phyloP scores from a whole-genome alignment of 2,113 vertebrate species.

The Takifugu flavidus region DNA sequence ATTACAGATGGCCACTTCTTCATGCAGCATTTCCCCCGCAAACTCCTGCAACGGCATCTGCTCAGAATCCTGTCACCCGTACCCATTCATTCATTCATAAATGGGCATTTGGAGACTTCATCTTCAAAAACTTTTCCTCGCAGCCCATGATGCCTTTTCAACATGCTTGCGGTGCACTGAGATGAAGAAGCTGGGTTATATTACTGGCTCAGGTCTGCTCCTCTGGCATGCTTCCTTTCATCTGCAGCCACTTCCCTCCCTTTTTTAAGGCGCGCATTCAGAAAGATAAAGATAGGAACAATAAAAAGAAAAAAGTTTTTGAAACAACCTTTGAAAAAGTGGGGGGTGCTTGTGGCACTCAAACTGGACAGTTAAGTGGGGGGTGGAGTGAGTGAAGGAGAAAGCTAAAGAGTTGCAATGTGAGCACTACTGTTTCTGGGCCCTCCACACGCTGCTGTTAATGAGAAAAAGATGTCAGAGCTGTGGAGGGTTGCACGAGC shows the following conservation, averaged over 20 bases:
- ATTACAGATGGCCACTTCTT: conserved; percentile 31
- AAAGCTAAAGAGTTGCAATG: conserved; percentile 51
- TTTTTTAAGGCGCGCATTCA: conserved; percentile 14
- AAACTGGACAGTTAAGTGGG: conserved; percentile 23
- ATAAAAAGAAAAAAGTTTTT: conserved; percentile 19
- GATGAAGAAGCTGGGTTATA: conserved; percentile 60
- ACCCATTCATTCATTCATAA: conserved; percentile 41
- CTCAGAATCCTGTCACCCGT: conserved; percentile 16
- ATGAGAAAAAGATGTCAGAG: conserved; percentile 77
- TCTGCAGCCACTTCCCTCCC: conserved; percentile 27
- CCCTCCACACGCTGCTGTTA: conserved; percentile 67
- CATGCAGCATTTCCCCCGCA: conserved; percentile 15
- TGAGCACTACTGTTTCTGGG: conserved; percentile 72
- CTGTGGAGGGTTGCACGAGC: neutral
- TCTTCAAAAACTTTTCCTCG: conserved; percentile 13
- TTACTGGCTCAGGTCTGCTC: conserved; percentile 33
- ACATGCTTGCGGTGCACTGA: conserved; percentile 55
- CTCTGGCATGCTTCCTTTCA: conserved; percentile 18
- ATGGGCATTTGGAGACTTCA: conserved; percentile 4
- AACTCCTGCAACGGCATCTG: conserved; percentile 22
- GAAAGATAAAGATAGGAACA: conserved; percentile 15
- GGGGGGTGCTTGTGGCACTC: neutral
- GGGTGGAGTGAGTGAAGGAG: conserved; percentile 20
- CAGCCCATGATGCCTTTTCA: conserved; percentile 63
- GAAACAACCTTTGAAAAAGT: neutral